Percentiles rank a stretch among this genome's conserved stretches.
Conservation (phyloP, 2,888 invertebrate genomes). For the Cryptosula pallasiana region DNA sequence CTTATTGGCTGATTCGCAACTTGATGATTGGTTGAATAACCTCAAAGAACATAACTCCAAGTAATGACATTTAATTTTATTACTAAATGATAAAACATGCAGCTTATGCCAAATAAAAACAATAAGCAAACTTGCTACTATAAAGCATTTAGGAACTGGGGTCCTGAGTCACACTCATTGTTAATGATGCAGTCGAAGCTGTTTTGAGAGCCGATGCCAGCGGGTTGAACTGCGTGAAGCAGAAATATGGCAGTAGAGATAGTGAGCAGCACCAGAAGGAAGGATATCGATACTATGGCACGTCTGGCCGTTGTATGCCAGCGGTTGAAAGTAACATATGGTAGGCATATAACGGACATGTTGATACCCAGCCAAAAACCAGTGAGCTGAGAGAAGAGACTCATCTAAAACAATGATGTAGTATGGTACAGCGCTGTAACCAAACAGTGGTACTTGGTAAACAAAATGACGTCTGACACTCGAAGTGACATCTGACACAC, state of each 20-base stretch:
- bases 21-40: too few species aligned
- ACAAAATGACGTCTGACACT: too few species aligned
- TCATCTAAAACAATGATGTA: constrained; percentile 17
- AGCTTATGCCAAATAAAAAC: too few species aligned
- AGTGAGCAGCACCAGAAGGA: neutral
- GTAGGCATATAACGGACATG: constrained; percentile 18
- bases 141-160: neutral
- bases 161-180: neutral
- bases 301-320: constrained; percentile 17
- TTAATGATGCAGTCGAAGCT: neutral
- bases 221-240: neutral
- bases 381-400: neutral
- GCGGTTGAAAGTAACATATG: constrained; percentile 20
- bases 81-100: too few species aligned
- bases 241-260: neutral
- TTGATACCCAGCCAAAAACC: constrained; percentile 5
- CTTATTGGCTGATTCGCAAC: too few species aligned
- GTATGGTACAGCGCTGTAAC: too few species aligned
- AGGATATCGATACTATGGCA: neutral
- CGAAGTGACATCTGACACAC: too few species aligned
- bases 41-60: too few species aligned
- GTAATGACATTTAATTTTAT: too few species aligned
- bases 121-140: too few species aligned
- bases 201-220: neutral
- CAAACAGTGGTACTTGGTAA: too few species aligned